Conservation (phyloP, 2,888 invertebrate genomes). For the Dryadula phaetusa region DNA sequence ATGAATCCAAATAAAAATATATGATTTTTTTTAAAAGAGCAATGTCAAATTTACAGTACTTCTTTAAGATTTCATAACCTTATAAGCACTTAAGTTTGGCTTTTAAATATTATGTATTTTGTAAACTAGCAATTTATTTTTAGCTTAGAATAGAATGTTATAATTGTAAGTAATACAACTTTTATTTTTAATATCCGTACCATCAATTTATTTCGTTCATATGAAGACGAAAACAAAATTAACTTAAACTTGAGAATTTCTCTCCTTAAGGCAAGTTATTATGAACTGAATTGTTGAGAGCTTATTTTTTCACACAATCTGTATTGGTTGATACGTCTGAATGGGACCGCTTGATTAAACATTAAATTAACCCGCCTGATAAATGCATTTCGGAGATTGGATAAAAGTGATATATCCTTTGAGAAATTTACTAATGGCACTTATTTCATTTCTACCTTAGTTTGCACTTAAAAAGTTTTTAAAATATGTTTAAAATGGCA, state of each 20-base stretch:
- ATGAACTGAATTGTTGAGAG: conserved; percentile 20
- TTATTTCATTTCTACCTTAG: not conserved
- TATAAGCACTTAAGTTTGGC: no score
- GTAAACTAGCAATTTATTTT: no score
- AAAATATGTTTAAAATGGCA: not conserved
- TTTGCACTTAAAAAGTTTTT: not conserved
- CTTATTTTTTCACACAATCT: conserved; percentile 33
- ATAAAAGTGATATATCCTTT: conserved; percentile 31
- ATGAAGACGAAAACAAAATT: conserved; percentile 29
- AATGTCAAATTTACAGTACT: no score
- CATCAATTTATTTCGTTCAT: not conserved
- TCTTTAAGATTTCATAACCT: no score
- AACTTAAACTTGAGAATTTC: conserved; percentile 31
- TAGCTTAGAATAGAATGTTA: no score
- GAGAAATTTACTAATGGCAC: conserved; percentile 26
- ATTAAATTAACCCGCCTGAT: conserved; percentile 36
- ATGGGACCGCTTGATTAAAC: conserved; percentile 37
- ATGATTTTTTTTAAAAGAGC: no score
- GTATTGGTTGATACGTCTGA: conserved; percentile 37
- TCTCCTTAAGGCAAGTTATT: conserved; percentile 30
- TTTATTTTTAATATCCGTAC: not conserved
- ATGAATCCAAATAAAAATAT: no score
- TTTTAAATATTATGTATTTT: no score
- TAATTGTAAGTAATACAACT: no score
- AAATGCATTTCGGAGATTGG: conserved; percentile 32